Percentiles rank a stretch among this genome's conserved stretches.
Conservation (phyloP, 2,888 invertebrate species). For the Andrena flavipes region DNA sequence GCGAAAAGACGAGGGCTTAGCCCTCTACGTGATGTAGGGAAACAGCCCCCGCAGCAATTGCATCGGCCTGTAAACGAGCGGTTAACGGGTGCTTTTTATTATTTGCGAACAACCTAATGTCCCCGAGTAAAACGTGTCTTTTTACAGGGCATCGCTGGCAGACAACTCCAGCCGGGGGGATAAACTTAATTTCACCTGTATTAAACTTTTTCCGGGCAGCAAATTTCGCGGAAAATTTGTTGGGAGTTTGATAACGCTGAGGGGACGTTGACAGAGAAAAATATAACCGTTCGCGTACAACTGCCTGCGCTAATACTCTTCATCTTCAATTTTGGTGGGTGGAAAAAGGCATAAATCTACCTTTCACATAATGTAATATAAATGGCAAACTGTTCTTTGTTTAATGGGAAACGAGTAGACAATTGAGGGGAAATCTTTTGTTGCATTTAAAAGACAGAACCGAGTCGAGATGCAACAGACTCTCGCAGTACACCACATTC, state of each 20-base stretch:
- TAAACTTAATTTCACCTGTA: constrained; percentile 45
- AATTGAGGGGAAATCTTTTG: constrained; percentile 17
- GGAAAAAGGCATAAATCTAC: too few relatives aligned
- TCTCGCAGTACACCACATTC: constrained; percentile 7
- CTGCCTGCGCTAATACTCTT: too few relatives aligned
- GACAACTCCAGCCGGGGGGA: neutral
- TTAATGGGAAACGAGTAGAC: neutral
- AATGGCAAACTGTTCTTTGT: neutral
- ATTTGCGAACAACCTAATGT: constrained; percentile 38
- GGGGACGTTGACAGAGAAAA: neutral
- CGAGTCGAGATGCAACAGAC: neutral
- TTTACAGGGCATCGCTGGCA: constrained; percentile 1
- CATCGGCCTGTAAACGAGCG: constrained; percentile 60
- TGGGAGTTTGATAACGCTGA: neutral
- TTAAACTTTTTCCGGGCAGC: constrained; percentile 32
- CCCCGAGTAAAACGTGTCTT: constrained; percentile 31
- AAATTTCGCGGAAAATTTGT: constrained; percentile 26
- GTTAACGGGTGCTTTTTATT: constrained; percentile 63
- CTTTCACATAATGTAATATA: too few relatives aligned
- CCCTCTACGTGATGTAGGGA: constrained; percentile 17
- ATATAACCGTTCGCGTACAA: neutral
- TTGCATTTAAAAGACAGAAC: constrained; percentile 14
- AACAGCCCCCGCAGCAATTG: constrained; percentile 48
- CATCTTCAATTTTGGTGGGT: too few relatives aligned
- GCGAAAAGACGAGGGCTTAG: constrained; percentile 34